These are phyloP conservation scores for Harpalus rubripes DNA, from an alignment of 2,888 invertebrate species.

Conservation along the genomic window DNA sequence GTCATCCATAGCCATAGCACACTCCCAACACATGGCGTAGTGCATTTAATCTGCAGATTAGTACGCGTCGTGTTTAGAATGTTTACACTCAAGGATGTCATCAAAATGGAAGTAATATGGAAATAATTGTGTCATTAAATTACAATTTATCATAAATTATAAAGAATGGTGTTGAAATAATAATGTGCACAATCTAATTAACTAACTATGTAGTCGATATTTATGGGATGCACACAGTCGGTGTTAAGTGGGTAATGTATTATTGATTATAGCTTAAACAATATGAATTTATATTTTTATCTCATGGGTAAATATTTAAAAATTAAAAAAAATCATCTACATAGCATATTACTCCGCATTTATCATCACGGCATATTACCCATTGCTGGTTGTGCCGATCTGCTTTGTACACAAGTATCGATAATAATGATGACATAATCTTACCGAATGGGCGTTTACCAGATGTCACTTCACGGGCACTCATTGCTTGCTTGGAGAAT, in stretches of 20 bases:
- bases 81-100: conserved; percentile 5
- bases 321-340: not conserved
- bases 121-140: conserved; percentile 30
- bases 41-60: not conserved
- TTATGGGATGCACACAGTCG: not conserved
- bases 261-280: not conserved
- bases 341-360: not conserved
- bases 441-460: too few relatives aligned
- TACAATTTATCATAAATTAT: conserved; percentile 20
- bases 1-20: not conserved
- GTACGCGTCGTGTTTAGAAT: not conserved
- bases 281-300: not conserved
- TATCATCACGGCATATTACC: too few relatives aligned
- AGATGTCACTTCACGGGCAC: too few relatives aligned
- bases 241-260: not conserved
- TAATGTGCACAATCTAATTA: not conserved
- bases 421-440: too few relatives aligned
- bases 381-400: too few relatives aligned
- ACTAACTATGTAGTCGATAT: not conserved
- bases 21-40: not conserved
- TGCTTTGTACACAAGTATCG: too few relatives aligned
- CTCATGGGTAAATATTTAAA: not conserved
- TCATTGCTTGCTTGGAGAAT: too few relatives aligned
- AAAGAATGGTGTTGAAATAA: not conserved
- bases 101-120: conserved; percentile 14